phyloP scores from a whole-genome alignment of 2,113 vertebrate species.

The Daphoenositta chrysoptera region DNA sequence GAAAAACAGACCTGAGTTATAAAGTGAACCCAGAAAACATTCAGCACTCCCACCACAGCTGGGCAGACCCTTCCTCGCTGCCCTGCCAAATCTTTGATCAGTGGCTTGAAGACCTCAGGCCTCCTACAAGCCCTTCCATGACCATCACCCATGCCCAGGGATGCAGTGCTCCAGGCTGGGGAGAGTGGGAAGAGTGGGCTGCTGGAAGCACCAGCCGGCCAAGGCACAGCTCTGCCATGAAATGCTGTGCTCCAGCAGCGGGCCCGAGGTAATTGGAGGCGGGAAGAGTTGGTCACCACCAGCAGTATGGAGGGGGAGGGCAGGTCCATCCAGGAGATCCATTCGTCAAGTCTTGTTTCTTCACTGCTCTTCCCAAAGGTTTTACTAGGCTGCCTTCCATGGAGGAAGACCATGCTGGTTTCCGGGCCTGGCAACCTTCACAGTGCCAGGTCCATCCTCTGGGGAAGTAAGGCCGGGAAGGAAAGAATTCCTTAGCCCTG shows the following conservation, averaged over 20 bases:
- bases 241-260: not conserved
- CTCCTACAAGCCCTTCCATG: accelerated
- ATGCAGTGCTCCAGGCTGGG: accelerated
- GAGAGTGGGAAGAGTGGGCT: not conserved
- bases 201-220: not conserved
- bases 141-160: not conserved
- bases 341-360: not conserved
- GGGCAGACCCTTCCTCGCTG: not conserved
- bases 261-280: accelerated
- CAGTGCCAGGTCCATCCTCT: not conserved
- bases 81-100: not conserved
- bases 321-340: not conserved
- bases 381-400: not conserved
- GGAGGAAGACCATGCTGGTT: not conserved
- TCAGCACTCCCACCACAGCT: not conserved
- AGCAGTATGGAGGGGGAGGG: accelerated
- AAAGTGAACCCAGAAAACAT: not conserved
- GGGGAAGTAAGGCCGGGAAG: not conserved
- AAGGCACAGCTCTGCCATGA: not conserved
- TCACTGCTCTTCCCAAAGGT: not conserved
- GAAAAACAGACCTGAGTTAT: not conserved
- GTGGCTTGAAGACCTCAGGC: not conserved
- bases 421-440: not conserved
- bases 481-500: not conserved
- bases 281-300: not conserved